These are phyloP conservation scores for Erebia epiphron DNA, from an alignment of 2,888 invertebrate species.

Conservation along the genomic window DNA sequence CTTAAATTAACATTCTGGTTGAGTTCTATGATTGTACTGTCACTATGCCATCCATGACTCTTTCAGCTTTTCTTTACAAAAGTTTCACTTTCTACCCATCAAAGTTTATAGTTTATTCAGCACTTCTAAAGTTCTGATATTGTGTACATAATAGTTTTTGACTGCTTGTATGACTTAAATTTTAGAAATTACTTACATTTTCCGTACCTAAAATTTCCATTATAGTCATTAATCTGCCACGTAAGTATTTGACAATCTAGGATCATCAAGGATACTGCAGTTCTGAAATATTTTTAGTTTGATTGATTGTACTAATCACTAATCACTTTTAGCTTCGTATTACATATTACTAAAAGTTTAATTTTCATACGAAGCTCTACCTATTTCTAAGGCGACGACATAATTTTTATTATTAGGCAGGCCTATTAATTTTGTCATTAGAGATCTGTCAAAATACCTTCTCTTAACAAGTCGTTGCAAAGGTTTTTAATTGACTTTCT, in stretches of 20 bases:
- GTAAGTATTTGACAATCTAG: no score
- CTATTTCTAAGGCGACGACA: neutral
- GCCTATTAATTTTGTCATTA: neutral
- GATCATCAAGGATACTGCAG: no score
- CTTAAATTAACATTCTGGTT: neutral
- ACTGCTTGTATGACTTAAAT: no score
- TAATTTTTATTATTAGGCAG: neutral
- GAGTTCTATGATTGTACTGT: neutral
- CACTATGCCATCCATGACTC: neutral
- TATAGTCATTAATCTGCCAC: no score
- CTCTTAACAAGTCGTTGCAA: neutral
- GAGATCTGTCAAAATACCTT: neutral
- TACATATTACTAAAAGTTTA: neutral
- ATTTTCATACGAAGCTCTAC: neutral
- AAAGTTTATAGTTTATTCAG: neutral
- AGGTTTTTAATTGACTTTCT: neutral
- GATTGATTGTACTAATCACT: no score
- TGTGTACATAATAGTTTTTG: no score
- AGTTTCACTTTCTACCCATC: no score
- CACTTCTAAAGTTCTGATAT: no score
- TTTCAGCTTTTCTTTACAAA: neutral
- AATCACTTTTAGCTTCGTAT: no score
- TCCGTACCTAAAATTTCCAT: no score
- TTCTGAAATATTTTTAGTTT: no score
- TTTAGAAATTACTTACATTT: no score